Conservation (phyloP, 2,797 vertebrate species). For the Muscicapa comitata region DNA sequence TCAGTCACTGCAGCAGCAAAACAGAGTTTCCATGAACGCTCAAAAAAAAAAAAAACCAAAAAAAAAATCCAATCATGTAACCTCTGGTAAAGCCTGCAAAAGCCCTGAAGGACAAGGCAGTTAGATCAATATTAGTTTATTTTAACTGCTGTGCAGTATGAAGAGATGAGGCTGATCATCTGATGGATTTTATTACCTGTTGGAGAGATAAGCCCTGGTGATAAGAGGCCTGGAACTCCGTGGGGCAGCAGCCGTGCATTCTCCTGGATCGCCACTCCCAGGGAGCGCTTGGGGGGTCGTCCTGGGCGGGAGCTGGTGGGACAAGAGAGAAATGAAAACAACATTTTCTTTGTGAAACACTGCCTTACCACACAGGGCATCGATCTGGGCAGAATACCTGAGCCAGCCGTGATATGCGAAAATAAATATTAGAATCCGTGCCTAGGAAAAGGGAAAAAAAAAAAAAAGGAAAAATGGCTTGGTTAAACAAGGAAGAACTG, state of each 20-base stretch:
- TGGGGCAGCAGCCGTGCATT: slow-evolving; percentile 87
- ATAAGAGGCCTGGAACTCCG: slow-evolving; percentile 87
- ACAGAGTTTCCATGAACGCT: slow-evolving; percentile 57
- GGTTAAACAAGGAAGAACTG: not conserved
- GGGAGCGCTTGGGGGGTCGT: slow-evolving; percentile 90
- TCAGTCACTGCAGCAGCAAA: slow-evolving; percentile 54
- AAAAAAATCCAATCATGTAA: slow-evolving; percentile 78
- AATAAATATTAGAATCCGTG: not conserved
- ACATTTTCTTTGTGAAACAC: not conserved
- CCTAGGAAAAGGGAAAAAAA: not conserved
- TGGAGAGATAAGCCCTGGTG: slow-evolving; percentile 89
- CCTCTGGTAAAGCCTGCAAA: slow-evolving; percentile 76
- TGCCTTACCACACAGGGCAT: not conserved
- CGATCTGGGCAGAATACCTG: rapidly evolving
- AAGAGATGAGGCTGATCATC: slow-evolving; percentile 62
- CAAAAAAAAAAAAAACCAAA: slow-evolving; percentile 66
- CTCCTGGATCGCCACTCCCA: slow-evolving; percentile 87
- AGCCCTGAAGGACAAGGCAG: slow-evolving; percentile 79
- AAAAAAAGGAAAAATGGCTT: not conserved
- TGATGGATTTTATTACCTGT: slow-evolving; percentile 82
- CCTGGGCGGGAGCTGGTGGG: slow-evolving; percentile 88
- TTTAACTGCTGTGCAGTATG: slow-evolving; percentile 69
- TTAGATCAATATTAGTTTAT: slow-evolving; percentile 83
- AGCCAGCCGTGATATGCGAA: rapidly evolving
- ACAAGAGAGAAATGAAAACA: slow-evolving; percentile 61